Evolutionary conservation across 37 sponge, comb jelly and placozoan genomes (phyloP), one percentile per base, ranked within the genome.

Genomic region (Crambe crambe): DNA sequence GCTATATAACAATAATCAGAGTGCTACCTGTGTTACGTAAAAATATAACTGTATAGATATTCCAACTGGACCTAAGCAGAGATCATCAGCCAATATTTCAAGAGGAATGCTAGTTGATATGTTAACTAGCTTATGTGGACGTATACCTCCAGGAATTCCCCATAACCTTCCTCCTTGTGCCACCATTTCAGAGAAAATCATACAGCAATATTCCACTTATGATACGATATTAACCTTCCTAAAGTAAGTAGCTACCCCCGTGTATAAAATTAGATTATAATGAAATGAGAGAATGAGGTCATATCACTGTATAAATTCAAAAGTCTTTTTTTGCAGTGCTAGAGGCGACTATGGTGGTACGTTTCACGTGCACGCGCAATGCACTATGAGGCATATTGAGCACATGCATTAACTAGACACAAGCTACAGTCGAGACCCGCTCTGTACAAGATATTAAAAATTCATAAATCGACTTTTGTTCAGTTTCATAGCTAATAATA

Each of bases 101-200:
- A 68, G 77, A 37, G 87, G 89, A 0, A 39, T 57, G 37, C 75
- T 95, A 20, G 56, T 95, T 47, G 92, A 95, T 29, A 36, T 90
- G 71, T 37, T 95, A 37, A 75, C 75, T 21, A 81, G 91, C 66
- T 44, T 95, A 59, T 91, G 92, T 83, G 95, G 95, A 2, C 82
- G 86, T 57, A 39, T 88, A 0, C 86, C 92, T 43, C 95, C 95
- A 32, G 95, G 95, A 0, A 83, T 95, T 41, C 86, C 92, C 36
- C 21, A 85, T 15, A 86, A 77, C 32, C 83, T 81, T 23, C 92
- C 92, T 56, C 83, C 92, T n/a, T 92, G 89, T n/a, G 75, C 68
- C 34, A 89, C 78, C 37, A 42, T 65, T 42, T 42, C 59, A 37
- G 95, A 91, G 70, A 85, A 83, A 74, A 80, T 88, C 44, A 86